Evolutionary conservation across 2,113 vertebrate species (phyloP).

Genomic region (Crotalus helleri): DNA sequence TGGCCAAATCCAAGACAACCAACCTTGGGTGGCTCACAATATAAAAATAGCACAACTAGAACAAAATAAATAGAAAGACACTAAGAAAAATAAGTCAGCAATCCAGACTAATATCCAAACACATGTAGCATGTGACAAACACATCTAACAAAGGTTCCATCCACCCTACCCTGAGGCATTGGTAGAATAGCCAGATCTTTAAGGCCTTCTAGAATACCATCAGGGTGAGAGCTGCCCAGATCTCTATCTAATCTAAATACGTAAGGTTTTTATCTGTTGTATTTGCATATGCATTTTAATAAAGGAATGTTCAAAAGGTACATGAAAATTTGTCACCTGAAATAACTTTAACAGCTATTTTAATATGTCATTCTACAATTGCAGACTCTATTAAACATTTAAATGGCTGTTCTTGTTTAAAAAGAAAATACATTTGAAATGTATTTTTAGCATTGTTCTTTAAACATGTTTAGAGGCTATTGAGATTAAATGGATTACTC

Average conservation of each 20-base stretch:
- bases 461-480: not conserved
- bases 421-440: not conserved
- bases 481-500: not conserved
- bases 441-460: not conserved
- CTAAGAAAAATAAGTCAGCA: not conserved
- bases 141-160: not conserved
- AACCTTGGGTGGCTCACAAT: not conserved
- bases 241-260: not conserved
- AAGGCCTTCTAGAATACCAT: not conserved
- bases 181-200: not conserved
- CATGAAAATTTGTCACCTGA: not conserved
- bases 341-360: not conserved
- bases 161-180: not conserved
- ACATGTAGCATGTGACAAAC: not conserved
- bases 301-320: not conserved
- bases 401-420: not conserved
- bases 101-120: not conserved
- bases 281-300: not conserved
- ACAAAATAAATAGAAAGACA: not conserved
- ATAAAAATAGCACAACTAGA: not conserved
- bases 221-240: not conserved
- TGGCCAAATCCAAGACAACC: not conserved
- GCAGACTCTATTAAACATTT: not conserved
- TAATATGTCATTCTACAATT: not conserved
- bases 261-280: not conserved